Evolutionary conservation across 2,888 invertebrate species (phyloP), one percentile per base, ranked within the genome.

Genomic region (Alitta virens): DNA sequence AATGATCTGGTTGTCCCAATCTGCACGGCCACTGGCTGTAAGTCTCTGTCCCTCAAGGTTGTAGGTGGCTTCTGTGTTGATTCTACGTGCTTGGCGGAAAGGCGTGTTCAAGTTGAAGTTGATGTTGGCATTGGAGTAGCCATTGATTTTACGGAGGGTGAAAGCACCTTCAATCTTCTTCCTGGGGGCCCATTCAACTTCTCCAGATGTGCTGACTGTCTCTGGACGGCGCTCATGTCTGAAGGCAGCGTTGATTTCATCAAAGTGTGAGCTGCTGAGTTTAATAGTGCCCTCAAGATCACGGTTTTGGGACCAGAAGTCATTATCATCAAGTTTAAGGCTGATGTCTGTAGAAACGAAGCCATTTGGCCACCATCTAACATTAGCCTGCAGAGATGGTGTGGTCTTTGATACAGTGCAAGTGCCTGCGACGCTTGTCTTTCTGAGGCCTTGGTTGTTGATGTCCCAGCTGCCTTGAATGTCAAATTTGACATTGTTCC

Each of bases 121-220:
- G 42, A 43, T 33, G 27, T 68, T 55, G 26, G 55, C 50, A n/a
- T 56, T 60, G 1, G 46, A 50, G 50, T 56, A 63, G n/a, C 54
- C 56, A 25, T 42, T 55, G n/a, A 25, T 25, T 42, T 55, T 58
- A 27, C 62, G 57, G 25, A 63, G 25, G 54, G 46, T 56, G 26
- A 68, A 56, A n/a, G 62, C 63, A 12, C 56, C 64, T 12, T 54
- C 64, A 21, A 69, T 58, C 46, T 65, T 71, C 26, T 71, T 69
- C 21, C 67, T 58, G 14, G 67, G 65, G 18, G 63, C 68, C 74
- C 74, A 75, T 9, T 71, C 63, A 1, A 72, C 40, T 25, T 71
- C 65, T 18, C 62, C 64, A 12, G 42, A 51, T 18, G 59, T 54
- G 40, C 51, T 59, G 40, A 63, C 42, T 18, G 23, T 42, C 12